phyloP scores from a whole-genome alignment of 2,888 invertebrate species.

The Dicyrtoma fusca region DNA sequence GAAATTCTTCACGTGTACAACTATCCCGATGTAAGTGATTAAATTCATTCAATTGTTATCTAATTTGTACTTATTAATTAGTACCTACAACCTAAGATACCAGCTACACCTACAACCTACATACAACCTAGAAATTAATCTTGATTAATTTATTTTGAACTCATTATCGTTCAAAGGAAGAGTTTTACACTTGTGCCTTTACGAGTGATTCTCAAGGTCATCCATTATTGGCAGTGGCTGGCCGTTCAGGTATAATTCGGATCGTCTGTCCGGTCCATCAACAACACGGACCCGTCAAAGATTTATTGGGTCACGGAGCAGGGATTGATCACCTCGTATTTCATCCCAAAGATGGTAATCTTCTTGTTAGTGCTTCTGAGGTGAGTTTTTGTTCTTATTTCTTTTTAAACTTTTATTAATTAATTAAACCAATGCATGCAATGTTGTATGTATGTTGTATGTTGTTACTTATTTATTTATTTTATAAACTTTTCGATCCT shows the following conservation, averaged over 20 bases:
- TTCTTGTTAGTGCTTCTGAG: constrained; percentile 87
- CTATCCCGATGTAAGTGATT: no score
- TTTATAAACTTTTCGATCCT: no score
- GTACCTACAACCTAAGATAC: no score
- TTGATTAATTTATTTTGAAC: no score
- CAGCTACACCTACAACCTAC: no score
- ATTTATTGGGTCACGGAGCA: constrained; percentile 73
- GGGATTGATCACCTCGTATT: constrained; percentile 89
- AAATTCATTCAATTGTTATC: no score
- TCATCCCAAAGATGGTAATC: constrained; percentile 83
- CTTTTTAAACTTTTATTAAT: neutral
- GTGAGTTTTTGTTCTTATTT: neutral
- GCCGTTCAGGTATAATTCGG: constrained; percentile 86
- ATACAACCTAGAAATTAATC: no score
- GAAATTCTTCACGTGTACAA: no score
- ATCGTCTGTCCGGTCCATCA: constrained; percentile 77
- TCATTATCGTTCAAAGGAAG: no score
- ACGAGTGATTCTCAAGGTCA: constrained; percentile 82
- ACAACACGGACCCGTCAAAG: constrained; percentile 67
- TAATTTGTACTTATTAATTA: no score
- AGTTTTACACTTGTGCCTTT: constrained; percentile 97
- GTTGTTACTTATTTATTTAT: no score
- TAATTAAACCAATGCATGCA: no score
- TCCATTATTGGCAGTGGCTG: constrained; percentile 87
- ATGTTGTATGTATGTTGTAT: neutral